phyloP scores from a whole-genome alignment of 2,797 vertebrate genomes.

The Onychomys torridus region DNA sequence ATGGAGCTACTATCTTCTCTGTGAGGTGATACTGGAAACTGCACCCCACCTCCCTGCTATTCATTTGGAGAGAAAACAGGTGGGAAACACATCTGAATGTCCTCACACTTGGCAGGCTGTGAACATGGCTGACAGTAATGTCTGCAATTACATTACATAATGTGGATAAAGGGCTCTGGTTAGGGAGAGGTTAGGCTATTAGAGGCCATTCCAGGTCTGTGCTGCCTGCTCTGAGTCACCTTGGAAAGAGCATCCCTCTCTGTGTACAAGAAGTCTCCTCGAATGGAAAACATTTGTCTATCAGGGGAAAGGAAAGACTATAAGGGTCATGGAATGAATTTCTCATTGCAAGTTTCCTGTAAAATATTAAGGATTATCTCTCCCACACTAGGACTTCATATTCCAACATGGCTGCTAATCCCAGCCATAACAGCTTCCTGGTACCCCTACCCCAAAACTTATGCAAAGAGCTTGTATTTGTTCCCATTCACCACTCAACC shows the following conservation, averaged over 20 bases:
- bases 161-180: neutral
- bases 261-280: neutral
- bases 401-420: neutral
- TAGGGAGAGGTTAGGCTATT: accelerated
- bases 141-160: neutral
- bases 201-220: neutral
- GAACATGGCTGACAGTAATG: accelerated
- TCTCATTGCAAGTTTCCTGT: slow-evolving; percentile 64
- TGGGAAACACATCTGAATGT: accelerated
- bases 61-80: accelerated
- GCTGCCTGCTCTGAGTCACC: no score
- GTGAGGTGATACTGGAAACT: neutral
- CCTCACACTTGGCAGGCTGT: neutral
- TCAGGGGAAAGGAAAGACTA: slow-evolving; percentile 1
- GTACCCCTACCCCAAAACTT: neutral
- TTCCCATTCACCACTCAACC: neutral
- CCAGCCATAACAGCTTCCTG: slow-evolving; percentile 42
- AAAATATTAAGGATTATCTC: slow-evolving; percentile 65
- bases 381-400: neutral
- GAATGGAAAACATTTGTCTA: neutral
- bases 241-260: neutral
- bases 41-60: neutral
- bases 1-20: neutral
- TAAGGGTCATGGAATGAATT: slow-evolving; percentile 52
- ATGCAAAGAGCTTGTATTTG: slow-evolving; percentile 13